Evolutionary conservation across 2,113 vertebrate genomes (phyloP).

Genomic region (Camelus dromedarius): DNA sequence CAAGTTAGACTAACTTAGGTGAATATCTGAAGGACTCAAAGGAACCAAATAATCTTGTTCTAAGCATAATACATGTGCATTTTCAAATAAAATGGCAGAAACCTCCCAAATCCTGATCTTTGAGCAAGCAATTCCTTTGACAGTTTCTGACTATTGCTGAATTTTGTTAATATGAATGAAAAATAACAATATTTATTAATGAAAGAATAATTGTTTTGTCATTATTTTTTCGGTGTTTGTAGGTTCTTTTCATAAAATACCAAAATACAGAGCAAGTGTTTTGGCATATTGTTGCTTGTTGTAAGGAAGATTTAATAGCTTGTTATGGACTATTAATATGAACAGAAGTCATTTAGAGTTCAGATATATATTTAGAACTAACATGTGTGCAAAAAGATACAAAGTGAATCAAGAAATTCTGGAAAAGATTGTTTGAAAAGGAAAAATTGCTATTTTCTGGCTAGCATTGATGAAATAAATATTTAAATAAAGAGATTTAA

Average conservation of each 20-base stretch:
- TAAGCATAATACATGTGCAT: not conserved
- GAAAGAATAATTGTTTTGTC: constrained; percentile 37
- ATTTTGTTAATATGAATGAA: constrained; percentile 15
- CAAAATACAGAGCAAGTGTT: constrained; percentile 82
- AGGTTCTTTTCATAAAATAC: constrained; percentile 70
- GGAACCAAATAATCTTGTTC: not conserved
- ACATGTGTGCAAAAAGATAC: constrained; percentile 85
- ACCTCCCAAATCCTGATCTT: constrained; percentile 10
- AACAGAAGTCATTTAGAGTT: constrained; percentile 89
- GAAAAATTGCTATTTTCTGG: constrained; percentile 66
- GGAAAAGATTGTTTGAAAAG: constrained; percentile 82
- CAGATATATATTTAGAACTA: constrained; percentile 90
- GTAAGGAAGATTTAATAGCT: constrained; percentile 89
- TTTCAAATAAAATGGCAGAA: constrained; percentile 23
- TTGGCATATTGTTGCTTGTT: constrained; percentile 85
- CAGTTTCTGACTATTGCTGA: not conserved
- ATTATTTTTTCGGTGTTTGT: not conserved
- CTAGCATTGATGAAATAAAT: constrained; percentile 49
- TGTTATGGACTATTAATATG: constrained; percentile 89
- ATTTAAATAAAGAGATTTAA: constrained; percentile 30
- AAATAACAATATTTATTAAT: constrained; percentile 41
- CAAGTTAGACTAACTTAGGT: constrained; percentile 14
- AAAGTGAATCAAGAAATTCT: constrained; percentile 87
- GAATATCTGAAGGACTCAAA: not conserved
- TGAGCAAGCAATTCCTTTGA: constrained; percentile 1